Percentiles rank a stretch among this genome's conserved stretches.
Conservation (phyloP, 2,797 vertebrate species). For the Phyllotis vaccarum region DNA sequence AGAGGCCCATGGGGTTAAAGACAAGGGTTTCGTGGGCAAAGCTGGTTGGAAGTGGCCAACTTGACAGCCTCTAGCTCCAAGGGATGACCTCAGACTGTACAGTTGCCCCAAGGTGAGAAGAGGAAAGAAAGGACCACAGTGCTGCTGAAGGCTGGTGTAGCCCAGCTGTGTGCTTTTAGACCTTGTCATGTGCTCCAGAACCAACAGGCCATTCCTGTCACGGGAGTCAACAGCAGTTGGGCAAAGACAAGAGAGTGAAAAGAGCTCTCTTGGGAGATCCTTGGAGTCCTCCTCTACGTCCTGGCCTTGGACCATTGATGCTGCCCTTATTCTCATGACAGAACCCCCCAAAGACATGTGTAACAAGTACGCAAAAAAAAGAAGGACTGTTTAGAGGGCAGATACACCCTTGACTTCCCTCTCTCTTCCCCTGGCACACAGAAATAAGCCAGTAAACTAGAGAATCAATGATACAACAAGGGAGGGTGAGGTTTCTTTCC, state of each 20-base stretch:
- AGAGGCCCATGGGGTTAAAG: not conserved
- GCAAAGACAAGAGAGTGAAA: not conserved
- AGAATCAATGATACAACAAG: not conserved
- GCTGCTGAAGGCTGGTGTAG: not conserved
- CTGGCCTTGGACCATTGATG: not conserved
- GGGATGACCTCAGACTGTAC: not conserved
- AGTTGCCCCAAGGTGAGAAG: not conserved
- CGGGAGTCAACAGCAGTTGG: not conserved
- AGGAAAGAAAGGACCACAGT: not conserved
- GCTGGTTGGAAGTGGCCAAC: not conserved
- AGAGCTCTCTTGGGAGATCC: not conserved
- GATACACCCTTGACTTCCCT: not conserved
- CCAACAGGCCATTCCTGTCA: not conserved
- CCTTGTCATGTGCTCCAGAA: not conserved
- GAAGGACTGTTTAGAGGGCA: not conserved
- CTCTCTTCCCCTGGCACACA: not conserved
- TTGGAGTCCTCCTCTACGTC: not conserved
- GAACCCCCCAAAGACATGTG: not conserved
- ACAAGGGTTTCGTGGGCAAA: not conserved
- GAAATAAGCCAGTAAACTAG: not conserved
- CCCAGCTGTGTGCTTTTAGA: not conserved
- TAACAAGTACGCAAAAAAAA: not conserved
- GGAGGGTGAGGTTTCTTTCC: not conserved
- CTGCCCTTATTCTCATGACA: not conserved
- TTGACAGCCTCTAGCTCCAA: not conserved